A percentile compares a stretch with the other conserved stretches of the same genome.
phyloP scores from a whole-genome alignment of 1,140 invertebrate genomes.

The Drosophila miranda region DNA sequence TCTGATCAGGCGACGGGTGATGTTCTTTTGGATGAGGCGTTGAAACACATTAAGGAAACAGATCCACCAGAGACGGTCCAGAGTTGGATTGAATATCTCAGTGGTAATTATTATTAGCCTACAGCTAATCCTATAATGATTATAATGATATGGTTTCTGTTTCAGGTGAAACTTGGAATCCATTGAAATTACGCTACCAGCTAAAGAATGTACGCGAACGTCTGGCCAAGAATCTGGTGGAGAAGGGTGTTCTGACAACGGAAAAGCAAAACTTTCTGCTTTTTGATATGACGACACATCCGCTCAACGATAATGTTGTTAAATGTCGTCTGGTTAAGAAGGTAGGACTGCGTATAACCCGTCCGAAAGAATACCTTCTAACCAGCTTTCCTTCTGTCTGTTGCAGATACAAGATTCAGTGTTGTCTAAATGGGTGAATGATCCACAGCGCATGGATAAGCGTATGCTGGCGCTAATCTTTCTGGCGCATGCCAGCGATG shows the following conservation, averaged over 20 bases:
- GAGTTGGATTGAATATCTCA: slow-evolving; percentile 99
- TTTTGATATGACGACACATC: slow-evolving; percentile 99
- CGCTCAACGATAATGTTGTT: slow-evolving; percentile 96
- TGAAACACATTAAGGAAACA: slow-evolving; percentile 99
- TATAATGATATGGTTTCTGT: slow-evolving; percentile 41
- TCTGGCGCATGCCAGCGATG: slow-evolving; percentile 98
- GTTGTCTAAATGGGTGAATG: slow-evolving; percentile 97
- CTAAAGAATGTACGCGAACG: slow-evolving; percentile 99
- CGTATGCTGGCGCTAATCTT: slow-evolving; percentile 96
- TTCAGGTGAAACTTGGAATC: slow-evolving; percentile 99
- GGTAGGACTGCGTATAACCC: slow-evolving; percentile 83
- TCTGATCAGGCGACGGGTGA: slow-evolving; percentile 97
- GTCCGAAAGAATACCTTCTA: too few relatives aligned
- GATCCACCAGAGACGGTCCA: slow-evolving; percentile 98
- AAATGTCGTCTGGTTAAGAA: slow-evolving; percentile 99
- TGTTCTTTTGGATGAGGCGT: slow-evolving; percentile 98
- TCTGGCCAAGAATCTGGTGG: slow-evolving; percentile 99
- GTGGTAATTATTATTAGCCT: slow-evolving; percentile 86
- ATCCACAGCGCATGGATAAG: slow-evolving; percentile 98
- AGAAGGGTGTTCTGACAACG: slow-evolving; percentile 99
- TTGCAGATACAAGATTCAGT: slow-evolving; percentile 97
- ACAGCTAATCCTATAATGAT: slow-evolving; percentile 13
- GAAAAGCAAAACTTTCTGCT: slow-evolving; percentile 99
- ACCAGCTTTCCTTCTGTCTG: slow-evolving; percentile 60
- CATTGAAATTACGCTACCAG: slow-evolving; percentile 98